A percentile compares a stretch with the other conserved stretches of the same genome.
Conservation (phyloP, 1,140 invertebrate species). For the Catajapyx aquilonaris region DNA sequence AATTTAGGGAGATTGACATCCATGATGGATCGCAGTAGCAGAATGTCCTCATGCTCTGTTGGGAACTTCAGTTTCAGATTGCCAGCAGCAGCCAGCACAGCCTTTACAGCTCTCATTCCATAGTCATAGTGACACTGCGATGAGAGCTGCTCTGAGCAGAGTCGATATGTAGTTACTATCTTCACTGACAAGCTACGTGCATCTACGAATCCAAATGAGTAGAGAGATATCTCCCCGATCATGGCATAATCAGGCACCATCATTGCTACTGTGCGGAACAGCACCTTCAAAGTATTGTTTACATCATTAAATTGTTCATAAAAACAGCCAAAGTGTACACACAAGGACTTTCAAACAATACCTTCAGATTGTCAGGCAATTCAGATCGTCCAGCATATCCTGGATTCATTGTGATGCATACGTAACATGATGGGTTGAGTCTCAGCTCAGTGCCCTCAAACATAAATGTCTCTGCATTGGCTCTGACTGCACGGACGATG, state of each 20-base stretch:
- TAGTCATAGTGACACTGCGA: slow-evolving; percentile 79
- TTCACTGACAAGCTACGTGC: slow-evolving; percentile 62
- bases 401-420: slow-evolving; percentile 89
- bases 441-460: slow-evolving; percentile 68
- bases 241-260: slow-evolving; percentile 86
- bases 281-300: slow-evolving; percentile 25
- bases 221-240: slow-evolving; percentile 77
- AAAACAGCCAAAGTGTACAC: too few species aligned
- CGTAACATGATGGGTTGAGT: slow-evolving; percentile 59
- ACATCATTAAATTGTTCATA: background rate
- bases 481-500: slow-evolving; percentile 57
- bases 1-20: slow-evolving; percentile 91
- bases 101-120: slow-evolving; percentile 66
- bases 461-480: slow-evolving; percentile 41
- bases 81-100: slow-evolving; percentile 62
- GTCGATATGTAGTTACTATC: slow-evolving; percentile 68
- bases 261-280: slow-evolving; percentile 85
- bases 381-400: slow-evolving; percentile 71
- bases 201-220: slow-evolving; percentile 68
- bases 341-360: too few species aligned
- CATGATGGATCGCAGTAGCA: slow-evolving; percentile 62
- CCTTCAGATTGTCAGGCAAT: slow-evolving; percentile 73
- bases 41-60: slow-evolving; percentile 50
- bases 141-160: slow-evolving; percentile 76
- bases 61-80: slow-evolving; percentile 68